Evolutionary conservation across 2,113 vertebrate species (phyloP), one percentile per base, ranked within the genome.

Genomic region (Synodontis membranacea): DNA sequence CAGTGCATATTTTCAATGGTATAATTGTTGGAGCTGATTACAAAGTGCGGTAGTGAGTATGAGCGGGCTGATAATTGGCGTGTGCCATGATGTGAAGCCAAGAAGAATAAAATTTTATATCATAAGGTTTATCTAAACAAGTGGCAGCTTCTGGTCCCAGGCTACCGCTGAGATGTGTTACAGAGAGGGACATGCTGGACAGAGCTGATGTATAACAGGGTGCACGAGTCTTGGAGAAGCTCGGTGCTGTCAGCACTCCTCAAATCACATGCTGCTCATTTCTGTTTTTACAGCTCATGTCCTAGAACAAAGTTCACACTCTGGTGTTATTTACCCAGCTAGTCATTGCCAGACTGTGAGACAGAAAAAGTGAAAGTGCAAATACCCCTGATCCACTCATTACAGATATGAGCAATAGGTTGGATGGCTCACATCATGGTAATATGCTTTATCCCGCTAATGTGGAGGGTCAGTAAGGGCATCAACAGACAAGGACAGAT

Each of bases 11-110:
- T 89, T 90, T 90, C 56, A 64, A 90, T 90, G 91, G 92, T 93
- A 92, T 94, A 94, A 94, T 94, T 92, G 92, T 92, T 93, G 92
- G 89, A 88, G 88, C 87, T 93, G 92, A 94, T 94, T 94, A 95
- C 93, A 95, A 94, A 93, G 92, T 88, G 87, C 89, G 92, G 93
- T 64, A 83, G 86, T 64, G 39, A 37, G 91, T 85, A 92, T 91
- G 89, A 84, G 78, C 50, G 60, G 76, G 91, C 84, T 91, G 91
- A 92, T 94, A 90, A 88, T 89, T 89, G 87, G 88, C 86, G 87
- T 83, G 88, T 11, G 54, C 87, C 75, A 11, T 80, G 76, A 76
- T 84, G 76, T 72, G 79, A 92, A 87, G 90, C 93, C 91, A 91
- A 90, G 84, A 85, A 66, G 86, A 84, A 89, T 88, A 90, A 89